phyloP scores from a whole-genome alignment of 2,888 invertebrate species.

The Catocala fraxini region DNA sequence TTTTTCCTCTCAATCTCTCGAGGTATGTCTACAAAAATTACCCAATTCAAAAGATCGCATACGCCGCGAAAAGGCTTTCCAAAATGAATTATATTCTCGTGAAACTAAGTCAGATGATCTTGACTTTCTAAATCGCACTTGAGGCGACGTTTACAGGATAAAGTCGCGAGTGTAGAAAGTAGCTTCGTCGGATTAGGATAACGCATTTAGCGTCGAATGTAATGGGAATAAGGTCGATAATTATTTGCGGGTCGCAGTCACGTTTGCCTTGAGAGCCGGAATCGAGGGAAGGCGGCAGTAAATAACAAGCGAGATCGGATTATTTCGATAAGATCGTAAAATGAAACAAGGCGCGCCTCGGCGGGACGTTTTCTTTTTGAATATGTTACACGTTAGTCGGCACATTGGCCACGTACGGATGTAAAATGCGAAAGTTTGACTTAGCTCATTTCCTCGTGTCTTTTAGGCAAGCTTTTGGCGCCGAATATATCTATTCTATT shows the following conservation, averaged over 20 bases:
- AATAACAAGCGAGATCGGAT: constrained; percentile 86
- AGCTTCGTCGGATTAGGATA: constrained; percentile 58
- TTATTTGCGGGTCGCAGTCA: constrained; percentile 57
- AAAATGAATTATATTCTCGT: constrained; percentile 71
- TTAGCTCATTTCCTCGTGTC: constrained; percentile 57
- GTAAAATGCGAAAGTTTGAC: constrained; percentile 68
- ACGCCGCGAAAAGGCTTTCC: constrained; percentile 43
- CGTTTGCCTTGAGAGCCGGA: constrained; percentile 68
- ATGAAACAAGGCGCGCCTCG: constrained; percentile 84
- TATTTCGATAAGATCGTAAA: constrained; percentile 88
- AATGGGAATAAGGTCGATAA: constrained; percentile 69
- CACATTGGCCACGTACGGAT: constrained; percentile 66
- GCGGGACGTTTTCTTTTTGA: constrained; percentile 79
- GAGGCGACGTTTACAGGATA: constrained; percentile 55
- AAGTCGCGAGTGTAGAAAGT: constrained; percentile 68
- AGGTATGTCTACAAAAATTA: constrained; percentile 63
- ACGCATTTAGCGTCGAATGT: constrained; percentile 66
- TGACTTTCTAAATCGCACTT: constrained; percentile 61
- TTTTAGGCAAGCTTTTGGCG: constrained; percentile 43
- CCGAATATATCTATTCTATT: constrained; percentile 43
- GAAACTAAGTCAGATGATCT: constrained; percentile 61
- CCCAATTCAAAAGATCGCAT: constrained; percentile 62
- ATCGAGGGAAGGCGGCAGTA: constrained; percentile 82
- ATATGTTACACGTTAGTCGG: constrained; percentile 73
- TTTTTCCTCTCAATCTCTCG: constrained; percentile 80